A percentile compares a stretch with the other conserved stretches of the same genome.
Conservation (phyloP, 2,113 vertebrate species). For the Sorex araneus region DNA sequence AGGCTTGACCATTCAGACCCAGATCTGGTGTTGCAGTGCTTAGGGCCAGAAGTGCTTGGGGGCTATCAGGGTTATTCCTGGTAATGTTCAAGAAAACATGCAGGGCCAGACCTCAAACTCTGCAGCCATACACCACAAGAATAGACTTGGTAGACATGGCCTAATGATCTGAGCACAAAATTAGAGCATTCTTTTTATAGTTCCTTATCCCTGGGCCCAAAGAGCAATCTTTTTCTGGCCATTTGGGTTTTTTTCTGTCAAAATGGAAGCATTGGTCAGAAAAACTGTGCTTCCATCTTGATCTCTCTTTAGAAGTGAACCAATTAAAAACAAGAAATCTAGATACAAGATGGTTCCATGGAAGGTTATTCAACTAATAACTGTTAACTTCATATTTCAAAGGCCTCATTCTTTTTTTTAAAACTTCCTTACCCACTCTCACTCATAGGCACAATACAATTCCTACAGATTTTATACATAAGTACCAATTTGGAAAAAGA, state of each 20-base stretch:
- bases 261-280: neutral
- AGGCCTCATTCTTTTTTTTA: neutral
- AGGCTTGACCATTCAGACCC: too few relatives aligned
- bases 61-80: too few relatives aligned
- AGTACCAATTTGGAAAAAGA: neutral
- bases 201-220: neutral
- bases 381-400: neutral
- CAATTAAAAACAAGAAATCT: neutral
- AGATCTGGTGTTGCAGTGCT: too few relatives aligned
- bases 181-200: neutral
- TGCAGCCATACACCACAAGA: neutral
- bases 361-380: neutral
- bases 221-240: neutral
- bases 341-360: neutral
- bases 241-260: constrained; percentile 2
- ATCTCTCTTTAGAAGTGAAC: neutral
- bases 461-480: neutral
- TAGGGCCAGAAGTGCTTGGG: too few relatives aligned
- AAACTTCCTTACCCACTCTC: neutral
- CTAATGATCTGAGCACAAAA: neutral
- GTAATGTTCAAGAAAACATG: too few relatives aligned
- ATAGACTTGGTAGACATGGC: neutral
- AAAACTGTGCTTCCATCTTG: neutral
- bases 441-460: neutral
- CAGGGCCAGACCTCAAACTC: neutral